Percentiles rank a stretch among this genome's conserved stretches.
Conservation (phyloP, 2,797 vertebrate genomes). For the Bradypodion ventrale region DNA sequence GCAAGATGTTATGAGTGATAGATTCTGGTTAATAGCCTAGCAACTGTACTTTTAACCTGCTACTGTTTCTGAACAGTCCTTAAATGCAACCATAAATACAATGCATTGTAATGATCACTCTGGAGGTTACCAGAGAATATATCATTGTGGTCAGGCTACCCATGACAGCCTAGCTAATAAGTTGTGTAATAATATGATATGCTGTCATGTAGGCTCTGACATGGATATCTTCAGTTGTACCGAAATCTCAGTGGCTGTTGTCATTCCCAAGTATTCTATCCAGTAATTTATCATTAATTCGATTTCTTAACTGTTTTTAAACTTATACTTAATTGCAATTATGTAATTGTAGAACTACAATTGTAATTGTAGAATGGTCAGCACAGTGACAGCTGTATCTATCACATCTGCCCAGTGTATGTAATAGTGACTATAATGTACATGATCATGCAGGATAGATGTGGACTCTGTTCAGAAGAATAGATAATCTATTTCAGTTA, state of each 20-base stretch:
- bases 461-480: background rate
- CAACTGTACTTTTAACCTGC: background rate
- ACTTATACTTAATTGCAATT: background rate
- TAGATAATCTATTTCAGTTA: background rate
- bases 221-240: background rate
- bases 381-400: background rate
- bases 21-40: background rate
- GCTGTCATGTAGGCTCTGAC: conserved; percentile 15
- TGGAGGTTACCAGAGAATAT: background rate
- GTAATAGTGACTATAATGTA: background rate
- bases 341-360: background rate
- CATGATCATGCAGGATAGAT: background rate
- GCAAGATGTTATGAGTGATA: background rate
- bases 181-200: conserved; percentile 30
- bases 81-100: background rate
- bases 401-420: background rate
- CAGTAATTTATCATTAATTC: background rate
- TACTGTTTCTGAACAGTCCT: background rate
- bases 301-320: background rate
- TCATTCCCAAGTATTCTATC: background rate
- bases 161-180: conserved; percentile 17
- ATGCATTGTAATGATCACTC: background rate
- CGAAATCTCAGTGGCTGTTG: background rate
- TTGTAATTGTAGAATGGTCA: background rate
- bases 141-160: background rate